A percentile compares a stretch with the other conserved stretches of the same genome.
Evolutionary conservation across 2,113 vertebrate genomes (phyloP).

Genomic region (Azemiops feae): DNA sequence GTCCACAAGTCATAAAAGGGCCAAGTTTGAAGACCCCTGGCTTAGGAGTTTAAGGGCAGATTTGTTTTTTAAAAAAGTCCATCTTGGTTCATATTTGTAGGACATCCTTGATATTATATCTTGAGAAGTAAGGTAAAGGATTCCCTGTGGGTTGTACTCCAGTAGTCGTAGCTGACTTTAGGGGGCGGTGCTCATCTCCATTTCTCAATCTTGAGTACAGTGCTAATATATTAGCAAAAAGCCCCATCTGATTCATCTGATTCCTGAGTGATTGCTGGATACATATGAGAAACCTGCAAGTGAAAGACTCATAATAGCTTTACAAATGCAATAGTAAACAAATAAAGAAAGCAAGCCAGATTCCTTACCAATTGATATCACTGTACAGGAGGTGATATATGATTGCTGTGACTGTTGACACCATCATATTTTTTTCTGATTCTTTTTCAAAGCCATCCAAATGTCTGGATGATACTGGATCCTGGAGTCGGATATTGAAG

Average conservation of each 20-base stretch:
- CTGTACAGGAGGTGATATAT: neutral
- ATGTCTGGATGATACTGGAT: no score
- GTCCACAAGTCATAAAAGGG: no score
- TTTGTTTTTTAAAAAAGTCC: neutral
- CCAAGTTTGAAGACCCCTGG: no score
- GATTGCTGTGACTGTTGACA: neutral
- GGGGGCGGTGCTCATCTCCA: neutral
- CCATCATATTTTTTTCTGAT: neutral
- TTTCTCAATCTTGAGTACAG: neutral
- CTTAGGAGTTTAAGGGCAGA: no score
- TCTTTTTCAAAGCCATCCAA: neutral
- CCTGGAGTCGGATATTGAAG: neutral
- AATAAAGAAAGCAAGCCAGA: neutral
- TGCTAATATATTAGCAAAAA: neutral
- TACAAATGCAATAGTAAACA: neutral
- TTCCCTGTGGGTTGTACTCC: neutral
- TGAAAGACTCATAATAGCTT: neutral
- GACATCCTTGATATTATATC: neutral
- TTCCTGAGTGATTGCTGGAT: neutral
- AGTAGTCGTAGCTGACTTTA: neutral
- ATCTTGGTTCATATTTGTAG: neutral
- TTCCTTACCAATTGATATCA: neutral
- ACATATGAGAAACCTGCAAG: neutral
- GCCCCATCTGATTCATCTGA: neutral
- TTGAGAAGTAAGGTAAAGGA: neutral